Evolutionary conservation across 2,797 vertebrate genomes (phyloP).

Genomic region (Brachymystax lenok): DNA sequence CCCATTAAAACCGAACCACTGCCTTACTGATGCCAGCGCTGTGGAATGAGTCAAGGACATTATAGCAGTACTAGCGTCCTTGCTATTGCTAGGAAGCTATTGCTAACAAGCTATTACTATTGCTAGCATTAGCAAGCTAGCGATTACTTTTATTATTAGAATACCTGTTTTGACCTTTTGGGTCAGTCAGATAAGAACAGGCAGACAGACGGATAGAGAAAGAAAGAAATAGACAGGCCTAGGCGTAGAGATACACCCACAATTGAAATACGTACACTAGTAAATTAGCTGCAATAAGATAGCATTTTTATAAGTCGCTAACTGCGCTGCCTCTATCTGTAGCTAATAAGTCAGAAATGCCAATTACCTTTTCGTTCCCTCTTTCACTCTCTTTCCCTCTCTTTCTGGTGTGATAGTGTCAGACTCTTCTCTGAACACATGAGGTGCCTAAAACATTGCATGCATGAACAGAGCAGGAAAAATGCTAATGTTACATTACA

Average conservation of each 20-base stretch:
- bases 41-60: not conserved
- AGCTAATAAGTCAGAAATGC: constrained; percentile 1
- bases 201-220: not conserved
- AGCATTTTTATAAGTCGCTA: not conserved
- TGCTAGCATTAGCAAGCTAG: not conserved
- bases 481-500: not conserved
- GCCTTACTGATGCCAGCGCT: not conserved
- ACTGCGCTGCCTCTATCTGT: not conserved
- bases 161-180: not conserved
- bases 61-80: not conserved
- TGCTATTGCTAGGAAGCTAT: not conserved
- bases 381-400: not conserved
- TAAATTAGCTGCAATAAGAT: not conserved
- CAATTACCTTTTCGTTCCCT: not conserved
- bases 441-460: not conserved
- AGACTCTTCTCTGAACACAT: not conserved
- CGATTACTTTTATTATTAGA: not conserved
- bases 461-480: not conserved
- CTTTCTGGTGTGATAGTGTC: not conserved
- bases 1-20: not conserved
- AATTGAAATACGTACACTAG: not conserved
- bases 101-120: not conserved
- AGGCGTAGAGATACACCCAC: not conserved
- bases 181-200: not conserved
- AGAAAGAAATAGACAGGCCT: not conserved